Evolutionary conservation across 1,140 invertebrate species (phyloP).

Genomic region (Oncopeltus fasciatus): DNA sequence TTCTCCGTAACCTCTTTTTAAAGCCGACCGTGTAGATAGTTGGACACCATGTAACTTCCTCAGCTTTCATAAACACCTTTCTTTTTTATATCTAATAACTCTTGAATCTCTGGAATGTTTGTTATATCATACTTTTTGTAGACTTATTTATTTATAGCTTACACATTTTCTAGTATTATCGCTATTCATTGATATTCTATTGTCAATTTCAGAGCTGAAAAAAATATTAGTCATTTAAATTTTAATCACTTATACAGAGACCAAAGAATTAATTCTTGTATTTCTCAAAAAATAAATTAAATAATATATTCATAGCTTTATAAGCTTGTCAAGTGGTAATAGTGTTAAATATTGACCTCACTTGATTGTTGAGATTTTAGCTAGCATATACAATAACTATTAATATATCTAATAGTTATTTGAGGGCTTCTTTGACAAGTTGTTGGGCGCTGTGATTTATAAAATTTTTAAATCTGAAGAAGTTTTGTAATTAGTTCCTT

Average conservation of each 20-base stretch:
- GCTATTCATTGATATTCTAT: neutral
- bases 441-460: slow-evolving; percentile 3
- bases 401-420: neutral
- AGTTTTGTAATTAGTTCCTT: slow-evolving; percentile 14
- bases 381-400: neutral
- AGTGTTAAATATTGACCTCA: neutral
- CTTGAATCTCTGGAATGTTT: slow-evolving; percentile 2
- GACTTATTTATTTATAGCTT: slow-evolving; percentile 8
- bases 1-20: slow-evolving; percentile 52
- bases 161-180: neutral
- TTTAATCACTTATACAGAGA: neutral
- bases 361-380: slow-evolving; percentile 5
- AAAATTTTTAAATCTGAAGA: slow-evolving; percentile 2
- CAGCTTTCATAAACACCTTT: neutral
- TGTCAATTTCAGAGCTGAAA: neutral
- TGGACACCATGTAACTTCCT: neutral
- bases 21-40: slow-evolving; percentile 15
- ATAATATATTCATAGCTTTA: too few species aligned
- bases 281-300: neutral
- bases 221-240: neutral
- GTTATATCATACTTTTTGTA: neutral
- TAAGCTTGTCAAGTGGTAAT: neutral
- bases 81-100: neutral
- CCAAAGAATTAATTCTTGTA: neutral
- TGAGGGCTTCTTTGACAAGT: neutral